phyloP scores from a whole-genome alignment of 2,797 vertebrate species.

The Falco cherrug region DNA sequence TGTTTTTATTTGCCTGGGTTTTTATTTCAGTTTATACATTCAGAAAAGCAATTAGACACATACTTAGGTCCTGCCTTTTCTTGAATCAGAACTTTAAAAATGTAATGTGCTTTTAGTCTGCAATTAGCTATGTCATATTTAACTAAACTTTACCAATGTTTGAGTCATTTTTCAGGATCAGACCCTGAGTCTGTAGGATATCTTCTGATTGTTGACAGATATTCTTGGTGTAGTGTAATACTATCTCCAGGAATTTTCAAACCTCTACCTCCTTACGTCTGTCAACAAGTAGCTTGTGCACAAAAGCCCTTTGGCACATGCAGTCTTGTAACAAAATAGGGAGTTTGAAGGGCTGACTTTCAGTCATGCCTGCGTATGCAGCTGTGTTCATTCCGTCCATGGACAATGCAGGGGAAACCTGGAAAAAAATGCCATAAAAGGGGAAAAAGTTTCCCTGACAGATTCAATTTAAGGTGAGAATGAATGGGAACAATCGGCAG shows the following conservation, averaged over 20 bases:
- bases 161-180: constrained; percentile 8
- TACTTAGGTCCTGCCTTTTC: background rate
- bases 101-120: background rate
- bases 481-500: background rate
- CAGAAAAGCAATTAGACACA: background rate
- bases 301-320: constrained; percentile 31
- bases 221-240: constrained; percentile 66
- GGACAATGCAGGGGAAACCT: background rate
- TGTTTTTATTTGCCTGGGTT: background rate
- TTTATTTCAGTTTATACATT: background rate
- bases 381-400: background rate
- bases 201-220: constrained; percentile 48
- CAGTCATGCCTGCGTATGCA: background rate
- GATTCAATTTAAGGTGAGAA: background rate
- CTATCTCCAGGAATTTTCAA: constrained; percentile 66
- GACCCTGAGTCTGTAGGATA: constrained; percentile 21
- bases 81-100: background rate
- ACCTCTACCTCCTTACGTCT: constrained; percentile 45
- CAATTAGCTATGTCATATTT: background rate
- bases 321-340: background rate
- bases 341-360: constrained; percentile 12
- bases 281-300: constrained; percentile 53
- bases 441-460: background rate
- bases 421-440: background rate
- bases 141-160: background rate